These are phyloP conservation scores for Drosophila quadrilineata DNA, from an alignment of 1,140 invertebrate genomes.

Conservation along the genomic window DNA sequence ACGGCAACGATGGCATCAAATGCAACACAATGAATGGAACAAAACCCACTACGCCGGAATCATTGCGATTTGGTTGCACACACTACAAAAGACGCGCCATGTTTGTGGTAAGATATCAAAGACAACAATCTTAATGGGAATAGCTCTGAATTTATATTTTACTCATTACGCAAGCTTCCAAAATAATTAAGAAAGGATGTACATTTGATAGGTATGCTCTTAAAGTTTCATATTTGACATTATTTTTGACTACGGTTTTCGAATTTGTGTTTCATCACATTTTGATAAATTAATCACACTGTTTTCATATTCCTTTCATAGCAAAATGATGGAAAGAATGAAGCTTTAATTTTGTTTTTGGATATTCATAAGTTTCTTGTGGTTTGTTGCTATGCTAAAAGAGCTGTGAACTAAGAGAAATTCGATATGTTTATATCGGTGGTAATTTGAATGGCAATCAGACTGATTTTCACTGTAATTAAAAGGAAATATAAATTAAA, in stretches of 20 bases:
- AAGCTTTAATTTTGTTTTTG: too few species aligned
- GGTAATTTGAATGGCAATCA: conserved; percentile 1
- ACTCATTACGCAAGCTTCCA: too few species aligned
- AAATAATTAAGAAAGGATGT: too few species aligned
- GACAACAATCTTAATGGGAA: background rate
- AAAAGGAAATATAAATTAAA: background rate
- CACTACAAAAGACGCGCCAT: conserved; percentile 91
- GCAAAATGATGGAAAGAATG: too few species aligned
- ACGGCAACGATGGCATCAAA: conserved; percentile 27
- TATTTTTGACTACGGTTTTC: too few species aligned
- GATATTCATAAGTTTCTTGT: too few species aligned
- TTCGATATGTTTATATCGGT: background rate
- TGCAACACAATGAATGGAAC: conserved; percentile 28
- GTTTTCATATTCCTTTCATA: too few species aligned
- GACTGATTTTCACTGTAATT: conserved; percentile 7
- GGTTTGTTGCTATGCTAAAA: background rate
- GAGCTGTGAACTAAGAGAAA: background rate
- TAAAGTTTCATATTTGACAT: too few species aligned
- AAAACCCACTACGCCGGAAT: conserved; percentile 50
- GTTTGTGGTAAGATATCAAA: conserved; percentile 87
- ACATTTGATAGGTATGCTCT: too few species aligned
- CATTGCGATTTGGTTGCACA: conserved; percentile 84
- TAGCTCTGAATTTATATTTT: background rate
- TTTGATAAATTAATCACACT: too few species aligned
- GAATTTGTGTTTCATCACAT: too few species aligned